phyloP scores from a whole-genome alignment of 2,797 vertebrate species.

The Neostethus bicornis region DNA sequence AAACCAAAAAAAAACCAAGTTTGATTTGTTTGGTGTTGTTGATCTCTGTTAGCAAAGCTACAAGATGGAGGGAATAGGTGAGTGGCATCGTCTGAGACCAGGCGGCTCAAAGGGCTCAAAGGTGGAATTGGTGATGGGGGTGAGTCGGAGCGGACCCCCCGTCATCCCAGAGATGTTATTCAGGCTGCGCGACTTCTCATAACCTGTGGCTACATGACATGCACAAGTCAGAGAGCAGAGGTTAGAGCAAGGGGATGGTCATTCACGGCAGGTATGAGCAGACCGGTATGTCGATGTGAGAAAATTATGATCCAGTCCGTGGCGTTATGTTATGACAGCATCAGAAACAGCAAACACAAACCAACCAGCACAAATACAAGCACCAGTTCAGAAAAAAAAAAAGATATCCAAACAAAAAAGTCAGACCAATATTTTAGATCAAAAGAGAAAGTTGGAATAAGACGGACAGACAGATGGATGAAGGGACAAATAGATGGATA shows the following conservation, averaged over 20 bases:
- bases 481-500: slow-evolving; percentile 65
- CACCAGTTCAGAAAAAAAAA: slow-evolving; percentile 49
- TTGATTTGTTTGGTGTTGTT: slow-evolving; percentile 27
- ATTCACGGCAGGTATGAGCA: slow-evolving; percentile 26
- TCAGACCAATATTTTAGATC: slow-evolving; percentile 49
- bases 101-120: slow-evolving; percentile 87
- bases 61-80: slow-evolving; percentile 92
- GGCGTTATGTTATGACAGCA: slow-evolving; percentile 56
- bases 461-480: slow-evolving; percentile 60
- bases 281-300: slow-evolving; percentile 23
- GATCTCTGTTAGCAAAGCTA: slow-evolving; percentile 69
- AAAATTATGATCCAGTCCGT: slow-evolving; percentile 30
- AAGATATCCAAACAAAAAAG: slow-evolving; percentile 60
- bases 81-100: slow-evolving; percentile 85
- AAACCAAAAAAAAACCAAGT: background rate
- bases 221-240: slow-evolving; percentile 33
- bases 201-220: slow-evolving; percentile 81
- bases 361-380: slow-evolving; percentile 66
- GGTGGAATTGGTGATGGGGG: slow-evolving; percentile 86
- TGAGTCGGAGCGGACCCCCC: slow-evolving; percentile 85
- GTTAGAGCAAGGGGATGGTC: slow-evolving; percentile 32
- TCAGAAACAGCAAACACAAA: slow-evolving; percentile 59
- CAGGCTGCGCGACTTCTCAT: slow-evolving; percentile 94
- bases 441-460: slow-evolving; percentile 61
- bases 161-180: slow-evolving; percentile 93